Conservation (phyloP, 2,888 invertebrate genomes). For the Lasioglossum lativentre region DNA sequence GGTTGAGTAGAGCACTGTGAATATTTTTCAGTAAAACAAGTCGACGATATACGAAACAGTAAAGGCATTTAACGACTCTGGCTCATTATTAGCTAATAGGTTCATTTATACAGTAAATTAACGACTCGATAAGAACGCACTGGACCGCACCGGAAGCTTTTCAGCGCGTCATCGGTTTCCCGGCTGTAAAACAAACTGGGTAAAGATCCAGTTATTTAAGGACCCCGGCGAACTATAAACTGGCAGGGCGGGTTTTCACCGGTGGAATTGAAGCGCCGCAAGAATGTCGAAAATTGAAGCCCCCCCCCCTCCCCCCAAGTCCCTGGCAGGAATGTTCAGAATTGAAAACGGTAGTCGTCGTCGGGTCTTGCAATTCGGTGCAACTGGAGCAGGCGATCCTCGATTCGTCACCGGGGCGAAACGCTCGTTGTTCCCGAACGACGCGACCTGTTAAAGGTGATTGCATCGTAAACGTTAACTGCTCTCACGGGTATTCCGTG, state of each 20-base stretch:
- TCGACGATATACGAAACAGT: not conserved
- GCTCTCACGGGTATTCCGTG: conserved; percentile 68
- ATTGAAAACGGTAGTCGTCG: conserved; percentile 12
- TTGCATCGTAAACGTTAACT: conserved; percentile 76
- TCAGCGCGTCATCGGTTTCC: not conserved
- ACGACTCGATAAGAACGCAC: not conserved
- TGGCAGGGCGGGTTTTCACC: not conserved
- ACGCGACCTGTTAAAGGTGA: conserved; percentile 72
- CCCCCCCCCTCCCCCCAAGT: too few species aligned
- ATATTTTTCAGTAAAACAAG: not conserved
- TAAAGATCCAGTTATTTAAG: not conserved
- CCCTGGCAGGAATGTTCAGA: not conserved
- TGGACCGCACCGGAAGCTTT: not conserved
- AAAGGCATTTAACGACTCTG: not conserved
- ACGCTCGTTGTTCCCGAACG: conserved; percentile 37
- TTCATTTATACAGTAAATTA: not conserved
- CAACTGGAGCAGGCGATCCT: conserved; percentile 4
- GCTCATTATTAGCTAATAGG: not conserved
- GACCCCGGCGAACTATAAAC: not conserved
- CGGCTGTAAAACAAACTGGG: not conserved
- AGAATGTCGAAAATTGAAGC: not conserved
- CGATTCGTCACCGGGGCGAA: conserved; percentile 39
- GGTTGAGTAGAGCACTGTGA: too few species aligned
- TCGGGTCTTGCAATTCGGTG: not conserved
- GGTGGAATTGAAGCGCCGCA: not conserved